Conservation (phyloP, 2,113 vertebrate species). For the Bufo gargarizans region DNA sequence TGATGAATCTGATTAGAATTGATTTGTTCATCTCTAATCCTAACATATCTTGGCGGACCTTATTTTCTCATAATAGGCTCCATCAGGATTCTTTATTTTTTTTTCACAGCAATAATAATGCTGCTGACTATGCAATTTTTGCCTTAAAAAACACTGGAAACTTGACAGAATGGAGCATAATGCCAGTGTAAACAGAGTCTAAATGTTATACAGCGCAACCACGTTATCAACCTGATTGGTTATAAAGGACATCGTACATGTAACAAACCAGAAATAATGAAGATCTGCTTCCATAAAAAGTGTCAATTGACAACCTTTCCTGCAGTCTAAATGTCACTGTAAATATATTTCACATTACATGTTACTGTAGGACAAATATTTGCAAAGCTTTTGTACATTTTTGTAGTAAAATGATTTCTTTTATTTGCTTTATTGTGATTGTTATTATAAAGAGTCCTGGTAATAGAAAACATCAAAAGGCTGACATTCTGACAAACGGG, state of each 20-base stretch:
- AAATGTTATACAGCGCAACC: neutral
- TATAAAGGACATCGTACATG: neutral
- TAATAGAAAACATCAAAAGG: slow-evolving; percentile 43
- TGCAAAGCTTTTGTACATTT: slow-evolving; percentile 25
- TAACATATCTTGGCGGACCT: neutral
- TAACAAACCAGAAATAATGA: neutral
- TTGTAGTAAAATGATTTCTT: slow-evolving; percentile 29
- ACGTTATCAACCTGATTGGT: neutral
- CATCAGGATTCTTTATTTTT: neutral
- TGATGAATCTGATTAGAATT: too few relatives aligned
- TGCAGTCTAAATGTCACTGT: neutral
- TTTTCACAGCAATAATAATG: neutral
- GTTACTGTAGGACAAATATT: neutral
- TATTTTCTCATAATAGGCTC: neutral
- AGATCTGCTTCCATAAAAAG: neutral
- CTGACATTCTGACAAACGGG: slow-evolving; percentile 36
- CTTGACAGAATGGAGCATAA: neutral
- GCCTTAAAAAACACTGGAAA: neutral
- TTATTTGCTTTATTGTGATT: slow-evolving; percentile 26
- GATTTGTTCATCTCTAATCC: too few relatives aligned
- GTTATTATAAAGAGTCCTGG: slow-evolving; percentile 40
- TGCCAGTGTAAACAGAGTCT: neutral
- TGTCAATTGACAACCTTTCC: neutral
- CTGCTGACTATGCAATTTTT: neutral
- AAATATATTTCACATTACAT: neutral